Base-by-base conservation (phyloP, 2,888 invertebrate genomes). In the Cordilura impudica region DNA sequence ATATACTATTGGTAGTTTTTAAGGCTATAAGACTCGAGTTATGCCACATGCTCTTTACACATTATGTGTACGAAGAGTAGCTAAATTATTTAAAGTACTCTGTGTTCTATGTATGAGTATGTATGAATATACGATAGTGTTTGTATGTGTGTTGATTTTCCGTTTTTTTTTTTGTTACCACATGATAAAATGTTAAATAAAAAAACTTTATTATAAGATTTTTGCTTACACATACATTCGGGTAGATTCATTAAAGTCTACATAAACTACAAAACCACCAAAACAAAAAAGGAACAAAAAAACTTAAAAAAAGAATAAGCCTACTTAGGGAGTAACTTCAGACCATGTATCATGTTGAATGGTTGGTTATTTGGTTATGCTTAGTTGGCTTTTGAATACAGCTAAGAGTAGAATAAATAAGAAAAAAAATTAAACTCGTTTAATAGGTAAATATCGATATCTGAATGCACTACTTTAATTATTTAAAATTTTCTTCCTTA, bases 101-200 rank as follows among this genome's bases (percentile, higher is more conserved):
- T 56, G 10, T 53, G 12, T 67, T 2, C 35, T 39, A n/a, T 31
- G 31, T 14, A 10, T 29, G 26, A 18, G 39, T 21, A 26, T 26
- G 47, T 23, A 23, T 19, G n/a, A 10, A 10, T 10, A 10, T 39
- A 19, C 8, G 16, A 0, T 19, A 26, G 12, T 66, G 0, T 45
- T n/a, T 60, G 49, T 29, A n/a, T 47, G 51, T 16, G 16, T 45
- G 31, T 21, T n/a, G 3, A n/a, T 29, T 63, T 51, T 23, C 54
- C 31, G 16, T 53, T 39, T 49, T 4, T 19, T 21, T 16, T 49
- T 18, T 12, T 23, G 8, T 49, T 47, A 35, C 74, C 67, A 75
- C 74, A 69, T 63, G 67, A 75, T 75, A 56, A 75, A 67, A 69
- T 63, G 54, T 54, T 69, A 54, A 69, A 63, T 56, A 49, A 61